These are phyloP conservation scores for Morus bassanus DNA, from an alignment of 2,797 vertebrate genomes.

Conservation along the genomic window DNA sequence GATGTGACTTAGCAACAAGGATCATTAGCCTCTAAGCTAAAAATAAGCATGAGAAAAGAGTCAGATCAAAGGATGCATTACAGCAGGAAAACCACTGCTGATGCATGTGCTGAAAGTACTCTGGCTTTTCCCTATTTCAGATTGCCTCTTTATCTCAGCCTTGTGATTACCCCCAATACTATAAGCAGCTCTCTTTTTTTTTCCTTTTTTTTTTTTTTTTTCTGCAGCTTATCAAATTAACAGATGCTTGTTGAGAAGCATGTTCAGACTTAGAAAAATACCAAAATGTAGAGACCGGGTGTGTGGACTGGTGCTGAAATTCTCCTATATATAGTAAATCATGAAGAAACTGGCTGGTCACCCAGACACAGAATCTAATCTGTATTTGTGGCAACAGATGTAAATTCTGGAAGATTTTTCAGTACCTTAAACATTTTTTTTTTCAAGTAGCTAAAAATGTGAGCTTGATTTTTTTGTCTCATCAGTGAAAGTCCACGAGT, in stretches of 20 bases:
- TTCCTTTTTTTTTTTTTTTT: not conserved
- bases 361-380: not conserved
- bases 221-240: not conserved
- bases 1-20: slow-evolving; percentile 40
- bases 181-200: not conserved
- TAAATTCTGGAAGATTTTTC: slow-evolving; percentile 24
- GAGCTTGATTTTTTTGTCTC: slow-evolving; percentile 29
- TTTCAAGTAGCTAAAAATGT: slow-evolving; percentile 9
- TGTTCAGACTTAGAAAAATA: not conserved
- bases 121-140: not conserved
- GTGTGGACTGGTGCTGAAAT: not conserved
- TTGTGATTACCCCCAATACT: not conserved
- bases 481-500: not conserved
- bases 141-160: not conserved
- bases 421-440: not conserved
- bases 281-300: not conserved
- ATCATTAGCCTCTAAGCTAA: slow-evolving; percentile 26
- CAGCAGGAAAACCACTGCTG: not conserved
- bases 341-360: not conserved
- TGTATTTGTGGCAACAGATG: not conserved
- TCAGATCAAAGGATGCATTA: not conserved
- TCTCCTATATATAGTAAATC: not conserved
- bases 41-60: not conserved
- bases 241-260: not conserved
- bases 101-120: not conserved